Conservation (phyloP, 2,888 invertebrate genomes). For the Mactromeris polynyma region DNA sequence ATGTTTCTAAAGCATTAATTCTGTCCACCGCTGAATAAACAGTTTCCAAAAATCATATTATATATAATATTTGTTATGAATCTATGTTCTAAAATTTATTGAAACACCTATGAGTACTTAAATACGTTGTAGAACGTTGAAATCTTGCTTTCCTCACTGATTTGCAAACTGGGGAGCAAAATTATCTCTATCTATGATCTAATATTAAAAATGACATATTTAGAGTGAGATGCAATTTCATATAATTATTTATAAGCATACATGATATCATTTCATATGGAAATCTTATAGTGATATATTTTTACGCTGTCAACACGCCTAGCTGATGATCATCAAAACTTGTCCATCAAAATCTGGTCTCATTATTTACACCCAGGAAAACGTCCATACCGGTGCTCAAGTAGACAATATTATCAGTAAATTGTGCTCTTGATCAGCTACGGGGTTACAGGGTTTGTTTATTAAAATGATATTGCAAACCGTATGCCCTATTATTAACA, state of each 20-base stretch:
- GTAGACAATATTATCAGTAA: slow-evolving; percentile 48
- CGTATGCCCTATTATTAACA: slow-evolving; percentile 58
- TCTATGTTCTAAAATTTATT: too few relatives aligned
- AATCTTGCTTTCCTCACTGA: background rate
- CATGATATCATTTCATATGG: background rate
- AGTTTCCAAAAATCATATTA: background rate
- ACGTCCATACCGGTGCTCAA: slow-evolving; percentile 17
- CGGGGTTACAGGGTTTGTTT: slow-evolving; percentile 52
- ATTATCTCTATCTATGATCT: background rate
- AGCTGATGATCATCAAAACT: slow-evolving; percentile 10
- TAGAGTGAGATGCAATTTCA: background rate
- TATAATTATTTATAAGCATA: background rate
- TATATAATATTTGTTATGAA: too few relatives aligned
- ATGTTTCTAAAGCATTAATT: background rate
- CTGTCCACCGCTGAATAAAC: background rate
- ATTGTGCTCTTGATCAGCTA: slow-evolving; percentile 52
- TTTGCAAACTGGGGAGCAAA: background rate
- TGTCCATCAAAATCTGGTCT: slow-evolving; percentile 10
- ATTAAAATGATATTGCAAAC: slow-evolving; percentile 62
- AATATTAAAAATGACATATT: background rate
- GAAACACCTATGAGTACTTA: too few relatives aligned
- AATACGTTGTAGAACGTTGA: too few relatives aligned
- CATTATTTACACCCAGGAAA: slow-evolving; percentile 11
- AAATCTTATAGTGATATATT: background rate
- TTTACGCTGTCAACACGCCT: slow-evolving; percentile 15